A percentile compares a stretch with the other conserved stretches of the same genome.
These are phyloP conservation scores for Brachyhypopomus occidentalis DNA, from an alignment of 2,113 vertebrate species.

Conservation along the genomic window DNA sequence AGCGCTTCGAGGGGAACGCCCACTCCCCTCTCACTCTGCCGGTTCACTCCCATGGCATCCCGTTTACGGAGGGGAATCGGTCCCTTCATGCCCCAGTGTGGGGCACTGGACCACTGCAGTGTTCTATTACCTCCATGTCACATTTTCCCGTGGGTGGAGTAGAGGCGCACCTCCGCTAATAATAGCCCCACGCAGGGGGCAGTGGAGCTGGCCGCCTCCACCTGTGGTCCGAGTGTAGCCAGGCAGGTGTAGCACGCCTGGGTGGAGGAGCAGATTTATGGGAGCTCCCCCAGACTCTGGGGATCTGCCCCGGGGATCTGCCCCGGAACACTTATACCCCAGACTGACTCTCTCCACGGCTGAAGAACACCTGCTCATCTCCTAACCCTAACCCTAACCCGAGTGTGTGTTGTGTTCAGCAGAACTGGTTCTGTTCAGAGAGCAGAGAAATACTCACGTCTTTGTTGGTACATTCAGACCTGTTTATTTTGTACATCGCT, in stretches of 20 bases:
- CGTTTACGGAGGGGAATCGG: neutral
- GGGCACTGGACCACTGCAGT: neutral
- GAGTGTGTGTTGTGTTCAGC: too few species aligned
- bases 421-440: too few species aligned
- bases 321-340: too few species aligned
- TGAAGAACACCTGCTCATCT: too few species aligned
- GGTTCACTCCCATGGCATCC: neutral
- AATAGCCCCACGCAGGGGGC: constrained; percentile 62
- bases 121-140: constrained; percentile 33
- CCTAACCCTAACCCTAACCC: too few species aligned
- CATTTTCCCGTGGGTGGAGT: constrained; percentile 38
- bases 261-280: constrained; percentile 30
- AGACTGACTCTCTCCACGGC: too few species aligned
- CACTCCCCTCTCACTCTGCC: neutral
- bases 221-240: constrained; percentile 18
- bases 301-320: too few species aligned
- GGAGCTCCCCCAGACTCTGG: neutral
- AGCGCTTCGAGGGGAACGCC: too few species aligned
- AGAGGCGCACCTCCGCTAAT: constrained; percentile 58
- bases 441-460: neutral
- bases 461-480: neutral
- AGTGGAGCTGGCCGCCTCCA: constrained; percentile 52
- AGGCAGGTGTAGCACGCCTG: constrained; percentile 10
- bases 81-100: neutral
- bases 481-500: neutral